Evolutionary conservation across 1,140 invertebrate species (phyloP), one percentile per base, ranked within the genome.

Genomic region (Conus betulinus): DNA sequence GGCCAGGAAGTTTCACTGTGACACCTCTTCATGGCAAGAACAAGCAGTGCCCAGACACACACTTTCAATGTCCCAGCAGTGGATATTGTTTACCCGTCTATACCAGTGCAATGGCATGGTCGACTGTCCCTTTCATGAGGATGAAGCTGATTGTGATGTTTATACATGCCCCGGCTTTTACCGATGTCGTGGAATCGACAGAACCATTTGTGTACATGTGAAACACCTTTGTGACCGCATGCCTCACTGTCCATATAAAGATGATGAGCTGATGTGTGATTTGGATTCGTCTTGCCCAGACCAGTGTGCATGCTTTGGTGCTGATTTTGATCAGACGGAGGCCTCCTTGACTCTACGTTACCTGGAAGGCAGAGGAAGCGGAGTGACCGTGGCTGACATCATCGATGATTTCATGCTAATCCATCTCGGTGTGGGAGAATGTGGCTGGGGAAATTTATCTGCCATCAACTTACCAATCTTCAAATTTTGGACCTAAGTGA

Each of bases 271-370:
- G 52, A 78, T 89, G 27, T 90, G 87, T 57, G 63, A 84, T n/a
- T 15, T 85, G 11, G 20, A 39, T 53, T 39, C 84, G 57, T 94
- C 91, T 53, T 93, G 81, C 20, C 57, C 88, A 81, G 15, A 27
- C 27, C 11, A 87, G 71, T 63, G 25, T 15, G 60, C 67, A 3
- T 71, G 86, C 39, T 39, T 60, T 13, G 87, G 88, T 20, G 20
- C 51, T n/a, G 55, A 82, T 23, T 13, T 60, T 7, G 25, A 82
- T 20, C 23, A 8, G 20, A 13, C 51, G 3, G 83, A 78, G 6
- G 52, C 25, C 20, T 52, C 81, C 51, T 27, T 27, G 25, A 15
- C 57, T 3, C n/a, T 71, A 6, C 84, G 63, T 20, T 85, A 85
- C 63, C n/a, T 63, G 25, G 17, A 67, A 74, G 57, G 39, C 11